Conservation (phyloP, 2,888 invertebrate species). For the Rhimphoctona megacephalus region DNA sequence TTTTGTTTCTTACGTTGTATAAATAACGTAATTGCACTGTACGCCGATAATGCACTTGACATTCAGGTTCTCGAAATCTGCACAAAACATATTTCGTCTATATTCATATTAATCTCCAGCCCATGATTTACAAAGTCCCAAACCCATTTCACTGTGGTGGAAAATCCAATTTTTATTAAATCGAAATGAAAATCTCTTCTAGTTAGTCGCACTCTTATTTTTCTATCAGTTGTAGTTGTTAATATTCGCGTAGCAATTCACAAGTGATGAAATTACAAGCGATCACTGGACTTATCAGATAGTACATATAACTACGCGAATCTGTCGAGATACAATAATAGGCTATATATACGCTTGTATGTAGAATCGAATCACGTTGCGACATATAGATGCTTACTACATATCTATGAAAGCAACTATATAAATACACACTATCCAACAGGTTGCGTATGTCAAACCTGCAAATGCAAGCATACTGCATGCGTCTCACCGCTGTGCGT, state of each 20-base stretch:
- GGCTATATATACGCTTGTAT: neutral
- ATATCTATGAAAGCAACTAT: constrained; percentile 40
- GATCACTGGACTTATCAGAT: constrained; percentile 18
- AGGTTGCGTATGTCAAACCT: constrained; percentile 59
- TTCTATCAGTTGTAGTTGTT: neutral
- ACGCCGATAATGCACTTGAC: too few relatives aligned
- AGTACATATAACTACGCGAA: constrained; percentile 2
- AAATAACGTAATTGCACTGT: too few relatives aligned
- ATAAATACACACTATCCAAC: constrained; percentile 60
- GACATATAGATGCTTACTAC: neutral
- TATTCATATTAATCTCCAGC: too few relatives aligned
- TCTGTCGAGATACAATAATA: constrained; percentile 11
- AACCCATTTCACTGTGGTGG: too few relatives aligned
- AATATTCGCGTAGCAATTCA: neutral
- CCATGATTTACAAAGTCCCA: too few relatives aligned
- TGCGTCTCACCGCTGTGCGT: constrained; percentile 50
- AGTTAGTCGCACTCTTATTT: neutral
- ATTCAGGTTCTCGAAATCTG: too few relatives aligned
- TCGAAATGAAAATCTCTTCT: too few relatives aligned
- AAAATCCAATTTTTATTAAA: too few relatives aligned
- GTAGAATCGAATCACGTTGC: constrained; percentile 39
- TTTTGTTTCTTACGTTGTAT: too few relatives aligned
- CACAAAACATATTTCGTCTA: too few relatives aligned
- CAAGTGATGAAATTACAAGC: neutral
- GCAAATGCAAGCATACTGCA: constrained; percentile 50